Percentiles rank a stretch among this genome's conserved stretches.
phyloP scores from a whole-genome alignment of 92 coral and sea anemone genomes.

The Nematostella vectensis region DNA sequence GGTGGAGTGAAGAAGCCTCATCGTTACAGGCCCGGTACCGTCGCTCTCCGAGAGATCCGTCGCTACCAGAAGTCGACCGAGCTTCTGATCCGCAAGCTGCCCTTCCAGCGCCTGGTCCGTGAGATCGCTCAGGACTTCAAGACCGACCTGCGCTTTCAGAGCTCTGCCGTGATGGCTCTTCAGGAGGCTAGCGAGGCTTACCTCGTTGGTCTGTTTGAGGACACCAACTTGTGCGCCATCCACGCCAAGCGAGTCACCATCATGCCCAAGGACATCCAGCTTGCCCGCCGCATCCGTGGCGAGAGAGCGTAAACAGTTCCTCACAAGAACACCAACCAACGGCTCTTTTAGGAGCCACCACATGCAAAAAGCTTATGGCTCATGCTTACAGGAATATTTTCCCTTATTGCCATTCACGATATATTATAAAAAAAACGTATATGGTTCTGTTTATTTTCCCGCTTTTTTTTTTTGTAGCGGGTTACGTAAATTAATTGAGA shows the following conservation, averaged over 20 bases:
- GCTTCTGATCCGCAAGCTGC: slow-evolving; percentile 97
- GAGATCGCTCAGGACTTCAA: slow-evolving; percentile 99
- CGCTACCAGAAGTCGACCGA: slow-evolving; percentile 99
- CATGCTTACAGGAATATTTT: no score
- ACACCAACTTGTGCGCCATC: slow-evolving; percentile 99
- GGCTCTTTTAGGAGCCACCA: no score
- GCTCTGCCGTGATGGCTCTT: slow-evolving; percentile 99
- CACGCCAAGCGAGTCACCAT: slow-evolving; percentile 99
- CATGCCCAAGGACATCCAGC: slow-evolving; percentile 99
- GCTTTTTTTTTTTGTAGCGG: no score
- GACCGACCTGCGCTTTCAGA: slow-evolving; percentile 98
- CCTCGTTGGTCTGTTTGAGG: slow-evolving; percentile 98
- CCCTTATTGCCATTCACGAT: no score
- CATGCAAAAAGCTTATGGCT: no score
- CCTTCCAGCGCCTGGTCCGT: slow-evolving; percentile 99
- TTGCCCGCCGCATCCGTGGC: slow-evolving; percentile 99
- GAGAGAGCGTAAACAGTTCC: slow-evolving; percentile 28
- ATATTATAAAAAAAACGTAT: no score
- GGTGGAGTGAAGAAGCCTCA: slow-evolving; percentile 99
- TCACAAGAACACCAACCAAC: no score
- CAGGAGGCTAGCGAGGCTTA: slow-evolving; percentile 99
- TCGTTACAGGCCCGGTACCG: slow-evolving; percentile 99
- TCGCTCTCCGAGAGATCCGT: slow-evolving; percentile 99
- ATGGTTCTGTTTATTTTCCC: no score
- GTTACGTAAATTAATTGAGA: no score